Evolutionary conservation across 1,140 invertebrate genomes (phyloP).

Genomic region (Brachionus angularis): DNA sequence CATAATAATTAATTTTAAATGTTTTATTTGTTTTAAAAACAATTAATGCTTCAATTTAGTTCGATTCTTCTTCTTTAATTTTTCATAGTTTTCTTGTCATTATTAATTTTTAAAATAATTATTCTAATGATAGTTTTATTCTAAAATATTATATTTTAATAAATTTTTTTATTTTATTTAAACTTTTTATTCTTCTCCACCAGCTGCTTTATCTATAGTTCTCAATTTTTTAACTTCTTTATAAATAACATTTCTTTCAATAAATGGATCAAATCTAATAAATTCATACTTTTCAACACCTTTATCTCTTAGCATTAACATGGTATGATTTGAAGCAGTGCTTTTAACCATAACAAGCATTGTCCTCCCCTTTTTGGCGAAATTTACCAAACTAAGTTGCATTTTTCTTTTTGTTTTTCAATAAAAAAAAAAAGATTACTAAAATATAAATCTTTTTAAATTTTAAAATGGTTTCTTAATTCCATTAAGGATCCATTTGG

Average conservation of each 20-base stretch:
- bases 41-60: too few relatives aligned
- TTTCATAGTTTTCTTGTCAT: too few relatives aligned
- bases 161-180: neutral
- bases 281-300: conserved; percentile 32
- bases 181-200: conserved; percentile 2
- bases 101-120: too few relatives aligned
- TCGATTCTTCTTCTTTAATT: too few relatives aligned
- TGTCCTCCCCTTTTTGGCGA: conserved; percentile 37
- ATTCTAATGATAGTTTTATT: too few relatives aligned
- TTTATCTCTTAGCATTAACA: conserved; percentile 41
- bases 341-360: conserved; percentile 38
- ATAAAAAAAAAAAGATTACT: too few relatives aligned
- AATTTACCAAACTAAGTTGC: conserved; percentile 33
- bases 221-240: conserved; percentile 40
- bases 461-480: conserved; percentile 17
- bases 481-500: neutral
- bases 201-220: conserved; percentile 26
- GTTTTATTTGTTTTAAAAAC: too few relatives aligned
- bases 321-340: conserved; percentile 39
- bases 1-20: too few relatives aligned
- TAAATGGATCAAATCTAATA: conserved; percentile 37
- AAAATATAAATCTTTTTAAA: too few relatives aligned
- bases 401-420: too few relatives aligned
- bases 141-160: too few relatives aligned
- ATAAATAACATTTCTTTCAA: conserved; percentile 31